Conservation (phyloP, 2,113 vertebrate genomes). For the Carassius auratus region DNA sequence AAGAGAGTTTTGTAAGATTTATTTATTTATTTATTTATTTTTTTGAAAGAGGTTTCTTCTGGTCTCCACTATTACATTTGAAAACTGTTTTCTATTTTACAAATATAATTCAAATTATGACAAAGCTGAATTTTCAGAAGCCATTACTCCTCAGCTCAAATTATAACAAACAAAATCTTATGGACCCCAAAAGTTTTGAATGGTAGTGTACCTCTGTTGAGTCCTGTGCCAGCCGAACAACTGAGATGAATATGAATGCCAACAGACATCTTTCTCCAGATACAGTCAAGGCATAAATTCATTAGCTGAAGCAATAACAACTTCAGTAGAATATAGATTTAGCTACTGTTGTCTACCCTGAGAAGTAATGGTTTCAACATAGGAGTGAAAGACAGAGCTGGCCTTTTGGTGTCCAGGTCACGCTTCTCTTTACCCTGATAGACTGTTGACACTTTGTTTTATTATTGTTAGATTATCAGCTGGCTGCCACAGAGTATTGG, state of each 20-base stretch:
- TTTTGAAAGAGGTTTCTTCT: too few relatives aligned
- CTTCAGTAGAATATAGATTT: not conserved
- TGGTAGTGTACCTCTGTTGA: not conserved
- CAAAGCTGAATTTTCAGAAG: not conserved
- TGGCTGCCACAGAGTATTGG: conserved; percentile 47
- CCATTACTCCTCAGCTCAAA: too few relatives aligned
- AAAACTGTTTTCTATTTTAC: too few relatives aligned
- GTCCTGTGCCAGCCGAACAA: not conserved
- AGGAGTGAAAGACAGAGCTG: conserved; percentile 40
- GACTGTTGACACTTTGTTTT: conserved; percentile 66
- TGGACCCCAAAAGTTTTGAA: not conserved
- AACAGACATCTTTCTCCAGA: not conserved
- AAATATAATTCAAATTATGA: not conserved
- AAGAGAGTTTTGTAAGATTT: too few relatives aligned
- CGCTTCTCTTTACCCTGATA: conserved; percentile 57
- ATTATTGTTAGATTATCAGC: conserved; percentile 68
- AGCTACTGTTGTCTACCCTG: not conserved
- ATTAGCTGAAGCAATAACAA: not conserved
- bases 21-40: too few relatives aligned
- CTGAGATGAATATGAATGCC: not conserved
- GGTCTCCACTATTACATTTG: too few relatives aligned
- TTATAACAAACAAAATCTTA: not conserved
- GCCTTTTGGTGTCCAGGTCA: conserved; percentile 49
- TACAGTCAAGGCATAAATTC: not conserved
- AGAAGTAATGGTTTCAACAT: conserved; percentile 35